A percentile compares a stretch with the other conserved stretches of the same genome.
Conservation (phyloP, 2,797 vertebrate species). For the Acipenser oxyrinchus region DNA sequence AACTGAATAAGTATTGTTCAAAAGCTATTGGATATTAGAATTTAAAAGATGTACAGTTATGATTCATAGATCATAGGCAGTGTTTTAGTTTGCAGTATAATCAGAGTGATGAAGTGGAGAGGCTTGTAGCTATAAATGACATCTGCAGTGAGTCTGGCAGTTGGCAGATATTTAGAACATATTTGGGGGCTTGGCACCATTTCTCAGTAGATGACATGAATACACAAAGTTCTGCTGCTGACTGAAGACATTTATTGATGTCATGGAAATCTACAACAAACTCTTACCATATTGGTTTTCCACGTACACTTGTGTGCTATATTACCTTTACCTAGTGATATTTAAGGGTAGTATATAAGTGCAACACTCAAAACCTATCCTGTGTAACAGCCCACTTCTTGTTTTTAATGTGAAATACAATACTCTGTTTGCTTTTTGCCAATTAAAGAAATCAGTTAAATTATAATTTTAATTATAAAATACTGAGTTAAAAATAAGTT, state of each 20-base stretch:
- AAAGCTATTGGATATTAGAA: slow-evolving; percentile 22
- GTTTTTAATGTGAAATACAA: no score
- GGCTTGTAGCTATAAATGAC: slow-evolving; percentile 37
- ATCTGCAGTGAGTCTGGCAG: slow-evolving; percentile 34
- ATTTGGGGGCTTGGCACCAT: slow-evolving; percentile 26
- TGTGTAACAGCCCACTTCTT: no score
- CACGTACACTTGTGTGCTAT: neutral
- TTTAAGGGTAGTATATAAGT: neutral
- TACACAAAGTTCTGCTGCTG: slow-evolving; percentile 31
- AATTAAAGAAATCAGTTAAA: no score
- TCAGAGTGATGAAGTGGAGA: slow-evolving; percentile 34
- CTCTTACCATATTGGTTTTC: neutral
- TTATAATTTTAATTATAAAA: no score
- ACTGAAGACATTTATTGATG: slow-evolving; percentile 34
- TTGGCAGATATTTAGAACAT: slow-evolving; percentile 31
- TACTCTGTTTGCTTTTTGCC: no score
- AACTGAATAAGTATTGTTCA: neutral
- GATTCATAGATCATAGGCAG: slow-evolving; percentile 14
- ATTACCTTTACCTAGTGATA: neutral
- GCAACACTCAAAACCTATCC: no score
- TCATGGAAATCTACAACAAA: neutral
- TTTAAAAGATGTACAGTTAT: slow-evolving; percentile 36
- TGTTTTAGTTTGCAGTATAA: slow-evolving; percentile 36
- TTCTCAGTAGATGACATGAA: slow-evolving; percentile 33
- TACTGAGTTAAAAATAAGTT: no score